Evolutionary conservation across 2,797 vertebrate species (phyloP).

Genomic region (Poeciliopsis turneri): DNA sequence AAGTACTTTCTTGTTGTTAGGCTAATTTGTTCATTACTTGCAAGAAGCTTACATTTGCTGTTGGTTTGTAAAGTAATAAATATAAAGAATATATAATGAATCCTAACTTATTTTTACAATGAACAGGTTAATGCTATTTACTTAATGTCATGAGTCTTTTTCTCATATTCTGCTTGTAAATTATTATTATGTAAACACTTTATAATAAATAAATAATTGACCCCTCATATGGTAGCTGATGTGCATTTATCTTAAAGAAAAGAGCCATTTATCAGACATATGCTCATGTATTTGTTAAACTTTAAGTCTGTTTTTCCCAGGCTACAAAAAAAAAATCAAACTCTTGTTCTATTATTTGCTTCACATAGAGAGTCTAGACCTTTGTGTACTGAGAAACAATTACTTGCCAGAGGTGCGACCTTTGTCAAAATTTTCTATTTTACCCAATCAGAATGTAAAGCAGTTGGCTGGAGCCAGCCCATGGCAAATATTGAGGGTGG

Average conservation of each 20-base stretch:
- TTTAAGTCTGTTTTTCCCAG: not conserved
- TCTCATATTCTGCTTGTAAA: not conserved
- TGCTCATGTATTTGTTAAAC: not conserved
- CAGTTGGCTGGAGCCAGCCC: too few relatives aligned
- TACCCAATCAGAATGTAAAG: too few relatives aligned
- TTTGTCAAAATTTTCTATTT: too few relatives aligned
- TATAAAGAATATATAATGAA: not conserved
- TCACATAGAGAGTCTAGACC: too few relatives aligned
- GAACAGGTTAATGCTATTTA: not conserved
- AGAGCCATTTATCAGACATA: not conserved
- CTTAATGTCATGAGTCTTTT: not conserved
- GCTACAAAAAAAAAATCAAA: not conserved
- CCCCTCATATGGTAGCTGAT: not conserved
- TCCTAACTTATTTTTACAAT: not conserved
- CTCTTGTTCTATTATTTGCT: too few relatives aligned
- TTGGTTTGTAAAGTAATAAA: not conserved
- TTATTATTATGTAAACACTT: not conserved
- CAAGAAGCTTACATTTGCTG: not conserved
- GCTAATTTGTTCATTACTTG: not conserved
- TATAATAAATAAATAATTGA: constrained; percentile 4
- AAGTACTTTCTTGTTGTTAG: not conserved
- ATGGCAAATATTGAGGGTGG: too few relatives aligned
- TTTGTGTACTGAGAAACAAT: too few relatives aligned
- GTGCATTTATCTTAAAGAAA: not conserved
- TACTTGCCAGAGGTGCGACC: too few relatives aligned